A percentile compares a stretch with the other conserved stretches of the same genome.
phyloP scores from a whole-genome alignment of 2,888 invertebrate species.

The Allolobophora icterica region DNA sequence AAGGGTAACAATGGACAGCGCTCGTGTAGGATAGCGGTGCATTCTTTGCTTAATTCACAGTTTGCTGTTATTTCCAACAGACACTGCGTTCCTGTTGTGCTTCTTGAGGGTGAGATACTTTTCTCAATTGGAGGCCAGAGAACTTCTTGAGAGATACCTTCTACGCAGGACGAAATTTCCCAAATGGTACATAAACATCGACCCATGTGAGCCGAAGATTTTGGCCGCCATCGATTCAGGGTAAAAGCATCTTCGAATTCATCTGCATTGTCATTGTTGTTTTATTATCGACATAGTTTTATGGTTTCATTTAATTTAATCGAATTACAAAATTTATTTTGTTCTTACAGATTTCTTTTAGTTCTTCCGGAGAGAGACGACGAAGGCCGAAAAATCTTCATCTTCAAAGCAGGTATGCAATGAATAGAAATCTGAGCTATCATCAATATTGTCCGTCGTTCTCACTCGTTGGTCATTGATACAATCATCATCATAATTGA shows the following conservation, averaged over 20 bases:
- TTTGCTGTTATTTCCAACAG: conserved; percentile 9
- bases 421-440: too few relatives aligned
- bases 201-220: conserved; percentile 34
- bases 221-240: conserved; percentile 35
- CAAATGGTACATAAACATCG: conserved; percentile 29
- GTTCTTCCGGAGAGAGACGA: conserved; percentile 31
- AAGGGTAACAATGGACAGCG: not conserved
- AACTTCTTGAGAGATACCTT: conserved; percentile 30
- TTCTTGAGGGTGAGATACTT: conserved; percentile 39
- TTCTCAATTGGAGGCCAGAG: conserved; percentile 37
- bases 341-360: not conserved
- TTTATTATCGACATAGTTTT: too few relatives aligned
- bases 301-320: too few relatives aligned
- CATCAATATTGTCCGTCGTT: too few relatives aligned
- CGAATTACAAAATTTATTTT: too few relatives aligned
- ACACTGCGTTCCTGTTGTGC: conserved; percentile 32
- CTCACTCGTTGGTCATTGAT: too few relatives aligned
- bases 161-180: not conserved
- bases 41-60: too few relatives aligned
- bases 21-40: not conserved
- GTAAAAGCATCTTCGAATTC: not conserved
- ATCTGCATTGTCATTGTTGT: too few relatives aligned
- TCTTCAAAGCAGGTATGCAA: conserved; percentile 34
- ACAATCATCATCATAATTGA: too few relatives aligned
- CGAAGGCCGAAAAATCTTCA: conserved; percentile 32